A percentile compares a stretch with the other conserved stretches of the same genome.
These are phyloP conservation scores for Metopia argyrocephala DNA, from an alignment of 2,888 invertebrate genomes.

Conservation along the genomic window DNA sequence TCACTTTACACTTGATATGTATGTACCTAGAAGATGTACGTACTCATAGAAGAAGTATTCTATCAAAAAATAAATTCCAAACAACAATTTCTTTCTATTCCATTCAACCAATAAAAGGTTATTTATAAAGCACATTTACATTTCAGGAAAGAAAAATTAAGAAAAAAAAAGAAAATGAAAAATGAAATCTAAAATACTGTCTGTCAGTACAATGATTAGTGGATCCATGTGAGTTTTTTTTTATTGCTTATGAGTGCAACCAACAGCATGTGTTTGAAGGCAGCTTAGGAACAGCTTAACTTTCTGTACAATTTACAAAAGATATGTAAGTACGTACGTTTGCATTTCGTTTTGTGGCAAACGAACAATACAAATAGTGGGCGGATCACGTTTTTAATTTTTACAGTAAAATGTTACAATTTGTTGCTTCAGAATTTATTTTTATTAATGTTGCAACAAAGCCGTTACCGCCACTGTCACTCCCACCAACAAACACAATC, in stretches of 20 bases:
- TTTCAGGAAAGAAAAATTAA: slow-evolving; percentile 11
- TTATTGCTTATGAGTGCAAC: background rate
- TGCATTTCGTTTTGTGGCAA: slow-evolving; percentile 28
- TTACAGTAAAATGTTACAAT: slow-evolving; percentile 73
- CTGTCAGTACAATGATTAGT: slow-evolving; percentile 49
- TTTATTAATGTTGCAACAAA: slow-evolving; percentile 70
- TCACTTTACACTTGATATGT: slow-evolving; percentile 54
- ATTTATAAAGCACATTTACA: slow-evolving; percentile 22
- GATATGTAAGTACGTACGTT: background rate
- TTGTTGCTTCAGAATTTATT: slow-evolving; percentile 74
- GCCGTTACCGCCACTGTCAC: slow-evolving; percentile 62
- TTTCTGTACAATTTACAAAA: background rate
- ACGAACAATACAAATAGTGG: slow-evolving; percentile 61
- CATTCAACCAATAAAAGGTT: slow-evolving; percentile 16
- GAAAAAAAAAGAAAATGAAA: background rate
- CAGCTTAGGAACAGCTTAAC: slow-evolving; percentile 31
- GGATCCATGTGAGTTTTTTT: slow-evolving; percentile 26
- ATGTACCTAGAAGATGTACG: background rate
- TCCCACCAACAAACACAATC: no score
- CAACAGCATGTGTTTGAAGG: slow-evolving; percentile 46
- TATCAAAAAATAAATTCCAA: no score
- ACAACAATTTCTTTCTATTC: background rate
- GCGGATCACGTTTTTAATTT: slow-evolving; percentile 57
- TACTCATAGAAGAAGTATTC: no score
- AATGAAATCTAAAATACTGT: slow-evolving; percentile 3